A percentile compares a stretch with the other conserved stretches of the same genome.
Conservation (phyloP, 2,888 invertebrate species). For the Nymphalis polychloros region DNA sequence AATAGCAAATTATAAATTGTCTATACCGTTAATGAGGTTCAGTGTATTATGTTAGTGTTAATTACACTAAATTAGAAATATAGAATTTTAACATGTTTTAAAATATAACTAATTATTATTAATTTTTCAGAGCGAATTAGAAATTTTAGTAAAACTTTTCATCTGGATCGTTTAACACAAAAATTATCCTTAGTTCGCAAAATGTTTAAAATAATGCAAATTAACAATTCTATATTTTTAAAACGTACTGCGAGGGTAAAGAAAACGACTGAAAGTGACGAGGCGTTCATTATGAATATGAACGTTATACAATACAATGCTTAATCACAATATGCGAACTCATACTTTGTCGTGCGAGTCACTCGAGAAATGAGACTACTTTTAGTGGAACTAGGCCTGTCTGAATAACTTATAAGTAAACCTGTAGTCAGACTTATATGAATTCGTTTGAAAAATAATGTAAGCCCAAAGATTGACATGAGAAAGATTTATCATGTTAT, state of each 20-base stretch:
- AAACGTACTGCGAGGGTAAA: conserved; percentile 4
- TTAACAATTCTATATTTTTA: neutral
- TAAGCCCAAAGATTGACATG: no score
- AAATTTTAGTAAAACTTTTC: neutral
- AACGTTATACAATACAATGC: conserved; percentile 24
- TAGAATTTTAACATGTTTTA: neutral
- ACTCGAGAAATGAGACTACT: conserved; percentile 30
- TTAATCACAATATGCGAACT: conserved; percentile 21
- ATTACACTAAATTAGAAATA: no score
- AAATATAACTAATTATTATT: neutral
- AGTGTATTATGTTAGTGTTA: no score
- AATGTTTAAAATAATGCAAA: neutral
- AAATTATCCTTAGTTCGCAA: neutral
- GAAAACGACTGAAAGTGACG: conserved; percentile 17
- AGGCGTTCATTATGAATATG: conserved; percentile 11
- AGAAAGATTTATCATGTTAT: no score
- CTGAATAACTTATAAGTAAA: conserved; percentile 28
- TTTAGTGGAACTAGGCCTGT: conserved; percentile 25
- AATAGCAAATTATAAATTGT: no score
- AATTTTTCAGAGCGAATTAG: conserved; percentile 7
- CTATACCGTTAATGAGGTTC: no score
- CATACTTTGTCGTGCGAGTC: conserved; percentile 2
- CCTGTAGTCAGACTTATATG: conserved; percentile 1
- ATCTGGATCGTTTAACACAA: conserved; percentile 3
- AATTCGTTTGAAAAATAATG: no score